Evolutionary conservation across 2,888 invertebrate species (phyloP).

Genomic region (Chymomyza caudatula): DNA sequence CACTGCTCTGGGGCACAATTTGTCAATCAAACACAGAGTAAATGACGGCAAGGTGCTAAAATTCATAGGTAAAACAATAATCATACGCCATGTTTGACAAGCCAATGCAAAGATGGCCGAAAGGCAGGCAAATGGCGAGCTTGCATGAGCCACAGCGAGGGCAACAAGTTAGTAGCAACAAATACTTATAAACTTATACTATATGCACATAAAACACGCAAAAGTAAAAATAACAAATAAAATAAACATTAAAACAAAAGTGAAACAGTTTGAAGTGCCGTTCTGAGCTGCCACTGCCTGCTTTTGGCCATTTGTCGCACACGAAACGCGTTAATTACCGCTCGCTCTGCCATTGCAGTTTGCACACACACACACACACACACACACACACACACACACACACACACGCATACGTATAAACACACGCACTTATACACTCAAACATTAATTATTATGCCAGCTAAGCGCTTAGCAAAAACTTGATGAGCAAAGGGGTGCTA

Average conservation of each 20-base stretch:
- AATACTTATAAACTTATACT: neutral
- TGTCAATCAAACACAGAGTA: slow-evolving; percentile 64
- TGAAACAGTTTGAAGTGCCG: neutral
- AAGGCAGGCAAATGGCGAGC: slow-evolving; percentile 27
- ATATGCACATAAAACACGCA: slow-evolving; percentile 42
- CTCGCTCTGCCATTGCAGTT: slow-evolving; percentile 54
- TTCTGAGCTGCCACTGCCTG: slow-evolving; percentile 37
- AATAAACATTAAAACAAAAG: neutral
- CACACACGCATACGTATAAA: slow-evolving; percentile 48
- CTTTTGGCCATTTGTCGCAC: slow-evolving; percentile 55
- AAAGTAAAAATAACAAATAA: slow-evolving; percentile 54
- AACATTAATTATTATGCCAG: slow-evolving; percentile 72
- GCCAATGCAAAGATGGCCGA: neutral
- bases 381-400: slow-evolving; percentile 27
- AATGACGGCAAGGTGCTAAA: slow-evolving; percentile 47
- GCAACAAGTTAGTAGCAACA: slow-evolving; percentile 59
- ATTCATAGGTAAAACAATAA: slow-evolving; percentile 38
- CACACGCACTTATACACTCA: slow-evolving; percentile 35
- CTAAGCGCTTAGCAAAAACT: slow-evolving; percentile 64
- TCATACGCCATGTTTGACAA: slow-evolving; percentile 45
- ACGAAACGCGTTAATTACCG: slow-evolving; percentile 68
- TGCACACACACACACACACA: neutral
- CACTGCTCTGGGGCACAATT: slow-evolving; percentile 45
- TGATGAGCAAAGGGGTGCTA: slow-evolving; percentile 8
- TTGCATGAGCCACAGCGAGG: slow-evolving; percentile 33